These are phyloP conservation scores for Stenolophus ochropezus DNA, from an alignment of 2,888 invertebrate species.

Conservation along the genomic window DNA sequence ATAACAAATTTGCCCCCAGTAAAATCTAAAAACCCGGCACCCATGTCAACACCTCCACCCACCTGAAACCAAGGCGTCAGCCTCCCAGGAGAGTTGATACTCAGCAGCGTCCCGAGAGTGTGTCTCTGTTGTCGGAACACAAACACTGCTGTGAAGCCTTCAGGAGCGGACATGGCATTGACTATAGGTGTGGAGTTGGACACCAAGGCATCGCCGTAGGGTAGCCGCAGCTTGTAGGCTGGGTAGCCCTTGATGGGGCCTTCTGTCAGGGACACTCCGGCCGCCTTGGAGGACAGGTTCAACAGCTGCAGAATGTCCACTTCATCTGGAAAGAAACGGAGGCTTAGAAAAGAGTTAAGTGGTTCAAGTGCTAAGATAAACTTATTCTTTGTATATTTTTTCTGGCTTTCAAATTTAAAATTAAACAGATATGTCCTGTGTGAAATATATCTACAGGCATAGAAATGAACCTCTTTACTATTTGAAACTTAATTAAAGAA, in stretches of 20 bases:
- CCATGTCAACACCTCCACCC: not conserved
- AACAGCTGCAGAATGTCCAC: constrained; percentile 71
- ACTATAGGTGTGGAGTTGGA: constrained; percentile 70
- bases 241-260: constrained; percentile 71
- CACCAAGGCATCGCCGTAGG: constrained; percentile 71
- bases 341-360: not conserved
- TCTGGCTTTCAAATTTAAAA: not conserved
- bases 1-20: too few species aligned
- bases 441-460: not conserved
- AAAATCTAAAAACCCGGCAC: too few species aligned
- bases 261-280: constrained; percentile 72
- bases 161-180: constrained; percentile 68
- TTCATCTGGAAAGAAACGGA: constrained; percentile 68
- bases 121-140: constrained; percentile 72
- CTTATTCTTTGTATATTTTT: not conserved
- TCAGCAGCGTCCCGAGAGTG: constrained; percentile 72
- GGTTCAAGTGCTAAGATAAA: not conserved
- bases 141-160: constrained; percentile 72
- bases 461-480: too few species aligned
- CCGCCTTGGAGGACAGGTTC: constrained; percentile 71
- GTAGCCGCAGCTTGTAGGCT: constrained; percentile 73
- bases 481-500: too few species aligned
- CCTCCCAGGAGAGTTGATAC: constrained; percentile 72
- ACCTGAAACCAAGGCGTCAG: constrained; percentile 72
- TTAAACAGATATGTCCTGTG: not conserved